A percentile compares a stretch with the other conserved stretches of the same genome.
These are phyloP conservation scores for Callitettix versicolor DNA, from an alignment of 1,140 invertebrate species.

Conservation along the genomic window DNA sequence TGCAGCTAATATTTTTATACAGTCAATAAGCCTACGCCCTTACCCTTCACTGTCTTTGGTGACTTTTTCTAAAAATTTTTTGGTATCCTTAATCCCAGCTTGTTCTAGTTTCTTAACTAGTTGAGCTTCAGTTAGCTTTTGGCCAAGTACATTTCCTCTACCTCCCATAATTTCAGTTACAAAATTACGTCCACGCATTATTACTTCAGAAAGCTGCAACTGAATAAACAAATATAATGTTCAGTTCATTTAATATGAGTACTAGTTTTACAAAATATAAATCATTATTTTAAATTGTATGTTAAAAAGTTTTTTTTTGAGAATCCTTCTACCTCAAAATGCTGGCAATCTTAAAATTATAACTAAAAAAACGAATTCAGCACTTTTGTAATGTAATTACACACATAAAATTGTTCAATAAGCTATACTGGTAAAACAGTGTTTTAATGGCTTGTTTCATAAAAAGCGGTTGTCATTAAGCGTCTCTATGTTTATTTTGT, in stretches of 20 bases:
- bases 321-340: too few species aligned
- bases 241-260: too few species aligned
- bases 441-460: too few species aligned
- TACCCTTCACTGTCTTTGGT: slow-evolving; percentile 84
- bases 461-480: too few species aligned
- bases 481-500: too few species aligned
- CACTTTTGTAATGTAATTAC: neutral
- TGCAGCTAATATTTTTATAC: too few species aligned
- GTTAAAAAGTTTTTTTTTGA: too few species aligned
- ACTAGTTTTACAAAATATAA: too few species aligned
- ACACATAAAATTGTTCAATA: neutral
- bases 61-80: slow-evolving; percentile 84
- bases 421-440: too few species aligned
- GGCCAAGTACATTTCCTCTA: slow-evolving; percentile 69
- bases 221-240: slow-evolving; percentile 39
- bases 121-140: slow-evolving; percentile 75
- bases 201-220: slow-evolving; percentile 95
- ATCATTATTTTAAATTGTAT: too few species aligned
- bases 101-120: slow-evolving; percentile 74
- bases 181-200: slow-evolving; percentile 85
- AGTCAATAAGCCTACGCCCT: slow-evolving; percentile 28
- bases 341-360: too few species aligned
- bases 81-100: slow-evolving; percentile 59
- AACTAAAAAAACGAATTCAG: too few species aligned
- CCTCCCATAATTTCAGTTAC: slow-evolving; percentile 76